These are phyloP conservation scores for Aphaenogaster floridana DNA, from an alignment of 1,140 invertebrate genomes.

Conservation along the genomic window DNA sequence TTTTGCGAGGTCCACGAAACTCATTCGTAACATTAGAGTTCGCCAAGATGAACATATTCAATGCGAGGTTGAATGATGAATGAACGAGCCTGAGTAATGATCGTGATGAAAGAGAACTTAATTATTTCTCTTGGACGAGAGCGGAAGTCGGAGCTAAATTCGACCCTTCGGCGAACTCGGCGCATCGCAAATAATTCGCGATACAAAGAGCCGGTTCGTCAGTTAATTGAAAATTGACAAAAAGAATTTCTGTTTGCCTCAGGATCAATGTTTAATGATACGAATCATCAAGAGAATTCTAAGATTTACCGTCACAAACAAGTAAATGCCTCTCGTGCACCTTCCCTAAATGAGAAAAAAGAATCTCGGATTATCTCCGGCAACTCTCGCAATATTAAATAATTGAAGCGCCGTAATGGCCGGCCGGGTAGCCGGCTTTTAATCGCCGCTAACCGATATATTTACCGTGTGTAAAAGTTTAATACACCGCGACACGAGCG, in stretches of 20 bases:
- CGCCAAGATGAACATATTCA: conserved; percentile 15
- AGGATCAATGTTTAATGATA: not conserved
- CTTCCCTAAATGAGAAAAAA: not conserved
- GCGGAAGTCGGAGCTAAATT: not conserved
- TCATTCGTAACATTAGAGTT: not conserved
- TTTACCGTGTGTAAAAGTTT: conserved; percentile 41
- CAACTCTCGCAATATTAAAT: not conserved
- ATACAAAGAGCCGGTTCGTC: not conserved
- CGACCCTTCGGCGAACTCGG: not conserved
- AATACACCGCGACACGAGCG: conserved; percentile 65
- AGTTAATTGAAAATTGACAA: not conserved
- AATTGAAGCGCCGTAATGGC: conserved; percentile 10
- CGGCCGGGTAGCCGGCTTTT: conserved; percentile 2
- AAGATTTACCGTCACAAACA: not conserved
- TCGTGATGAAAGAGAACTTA: conserved; percentile 48
- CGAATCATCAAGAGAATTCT: not conserved
- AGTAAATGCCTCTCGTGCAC: no score
- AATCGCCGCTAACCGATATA: conserved; percentile 33
- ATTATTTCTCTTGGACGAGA: conserved; percentile 20
- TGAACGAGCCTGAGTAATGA: conserved; percentile 26
- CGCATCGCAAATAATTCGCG: conserved; percentile 16
- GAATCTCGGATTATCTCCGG: not conserved
- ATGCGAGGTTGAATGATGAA: conserved; percentile 33
- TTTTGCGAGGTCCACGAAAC: not conserved
- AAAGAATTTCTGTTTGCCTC: not conserved